Conservation (phyloP, 2,797 vertebrate species). For the Catamblyrhynchus diadema region DNA sequence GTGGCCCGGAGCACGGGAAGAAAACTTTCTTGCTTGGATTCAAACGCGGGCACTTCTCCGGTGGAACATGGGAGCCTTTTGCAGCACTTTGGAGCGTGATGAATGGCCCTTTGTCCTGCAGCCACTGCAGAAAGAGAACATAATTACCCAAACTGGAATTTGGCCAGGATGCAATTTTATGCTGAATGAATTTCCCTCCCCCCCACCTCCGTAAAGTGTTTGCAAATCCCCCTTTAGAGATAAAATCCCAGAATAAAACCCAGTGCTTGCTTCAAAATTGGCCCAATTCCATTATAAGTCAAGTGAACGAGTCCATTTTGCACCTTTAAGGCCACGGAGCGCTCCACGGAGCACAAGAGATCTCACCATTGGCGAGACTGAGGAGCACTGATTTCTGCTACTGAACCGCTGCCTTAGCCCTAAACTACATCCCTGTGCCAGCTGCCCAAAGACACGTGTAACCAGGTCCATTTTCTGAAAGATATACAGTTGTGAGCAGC, state of each 20-base stretch:
- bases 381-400: not conserved
- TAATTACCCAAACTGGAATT: slow-evolving; percentile 64
- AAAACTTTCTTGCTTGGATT: slow-evolving; percentile 33
- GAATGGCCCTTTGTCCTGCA: slow-evolving; percentile 62
- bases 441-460: slow-evolving; percentile 59
- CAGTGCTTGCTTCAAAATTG: not conserved
- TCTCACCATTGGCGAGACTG: not conserved
- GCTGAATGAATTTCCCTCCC: not conserved
- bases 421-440: slow-evolving; percentile 31
- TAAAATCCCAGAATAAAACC: slow-evolving; percentile 55
- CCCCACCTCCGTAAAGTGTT: not conserved
- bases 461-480: slow-evolving; percentile 56
- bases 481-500: slow-evolving; percentile 39
- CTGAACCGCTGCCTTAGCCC: not conserved
- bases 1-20: not conserved
- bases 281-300: slow-evolving; percentile 42
- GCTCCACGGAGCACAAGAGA: not conserved
- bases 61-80: slow-evolving; percentile 44
- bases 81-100: slow-evolving; percentile 55
- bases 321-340: slow-evolving; percentile 12
- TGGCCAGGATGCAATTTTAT: slow-evolving; percentile 48
- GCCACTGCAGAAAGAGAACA: slow-evolving; percentile 49
- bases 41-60: not conserved
- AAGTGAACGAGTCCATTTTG: slow-evolving; percentile 50
- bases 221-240: slow-evolving; percentile 60